Evolutionary conservation across 92 coral and sea anemone genomes (phyloP).

Genomic region (Palythoa caribaeorum): DNA sequence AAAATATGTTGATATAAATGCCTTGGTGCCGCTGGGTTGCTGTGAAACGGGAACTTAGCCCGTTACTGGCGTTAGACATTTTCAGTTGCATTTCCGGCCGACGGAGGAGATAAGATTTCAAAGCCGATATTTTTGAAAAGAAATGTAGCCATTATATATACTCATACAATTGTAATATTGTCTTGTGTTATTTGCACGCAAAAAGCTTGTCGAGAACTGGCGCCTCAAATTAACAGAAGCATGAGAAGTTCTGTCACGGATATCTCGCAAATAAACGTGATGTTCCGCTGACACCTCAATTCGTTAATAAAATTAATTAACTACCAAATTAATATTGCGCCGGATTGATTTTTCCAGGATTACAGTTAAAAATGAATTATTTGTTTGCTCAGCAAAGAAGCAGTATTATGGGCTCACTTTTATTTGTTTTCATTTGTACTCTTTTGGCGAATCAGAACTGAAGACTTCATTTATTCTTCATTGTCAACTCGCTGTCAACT

Average conservation of each 20-base stretch:
- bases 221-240: too few relatives aligned
- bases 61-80: too few relatives aligned
- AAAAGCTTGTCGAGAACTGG: too few relatives aligned
- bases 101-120: background rate
- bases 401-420: constrained; percentile 10
- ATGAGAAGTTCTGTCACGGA: background rate
- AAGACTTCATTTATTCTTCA: background rate
- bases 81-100: too few relatives aligned
- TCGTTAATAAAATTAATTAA: background rate
- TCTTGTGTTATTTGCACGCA: too few relatives aligned
- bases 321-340: constrained; percentile 5
- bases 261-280: background rate
- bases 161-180: background rate
- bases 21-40: too few relatives aligned
- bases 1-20: too few relatives aligned
- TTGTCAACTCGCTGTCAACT: constrained; percentile 16
- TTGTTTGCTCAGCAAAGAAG: constrained; percentile 32
- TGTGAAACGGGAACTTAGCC: too few relatives aligned
- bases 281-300: background rate
- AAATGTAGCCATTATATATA: background rate
- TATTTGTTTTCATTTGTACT: constrained; percentile 19
- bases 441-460: constrained; percentile 41
- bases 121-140: background rate
- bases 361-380: constrained; percentile 23
- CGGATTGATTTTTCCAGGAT: constrained; percentile 12